Evolutionary conservation across 2,113 vertebrate genomes (phyloP).

Genomic region (Forbesichthys papilliferus): DNA sequence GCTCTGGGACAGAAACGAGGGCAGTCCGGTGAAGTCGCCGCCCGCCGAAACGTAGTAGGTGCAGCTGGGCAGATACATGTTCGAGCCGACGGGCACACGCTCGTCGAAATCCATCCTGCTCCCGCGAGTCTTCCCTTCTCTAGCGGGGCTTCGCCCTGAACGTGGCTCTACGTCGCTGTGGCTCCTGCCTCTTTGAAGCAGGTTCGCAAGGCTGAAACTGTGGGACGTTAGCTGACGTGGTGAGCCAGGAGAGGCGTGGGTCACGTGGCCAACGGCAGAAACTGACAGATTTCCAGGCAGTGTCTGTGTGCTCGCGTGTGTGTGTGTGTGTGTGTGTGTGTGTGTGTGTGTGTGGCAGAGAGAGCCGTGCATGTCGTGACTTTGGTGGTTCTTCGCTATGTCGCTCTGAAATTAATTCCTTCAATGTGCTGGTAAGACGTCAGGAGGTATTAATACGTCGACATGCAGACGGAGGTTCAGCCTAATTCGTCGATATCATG

Average conservation of each 20-base stretch:
- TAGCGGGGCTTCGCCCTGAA: slow-evolving; percentile 87
- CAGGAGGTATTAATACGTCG: no score
- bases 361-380: slow-evolving; percentile 46
- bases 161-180: slow-evolving; percentile 90
- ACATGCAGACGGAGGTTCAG: no score
- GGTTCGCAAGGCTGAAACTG: slow-evolving; percentile 95
- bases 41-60: slow-evolving; percentile 98
- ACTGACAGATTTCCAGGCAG: slow-evolving; percentile 86
- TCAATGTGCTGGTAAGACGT: slow-evolving; percentile 13
- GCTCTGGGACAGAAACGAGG: slow-evolving; percentile 95
- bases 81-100: slow-evolving; percentile 96
- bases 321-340: slow-evolving; percentile 10
- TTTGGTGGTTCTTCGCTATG: slow-evolving; percentile 63
- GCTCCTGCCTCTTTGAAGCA: slow-evolving; percentile 97
- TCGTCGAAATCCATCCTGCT: slow-evolving; percentile 99
- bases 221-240: slow-evolving; percentile 99
- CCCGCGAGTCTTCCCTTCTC: slow-evolving; percentile 72
- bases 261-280: slow-evolving; percentile 94
- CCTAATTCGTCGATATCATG: no score
- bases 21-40: slow-evolving; percentile 96
- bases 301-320: slow-evolving; percentile 13
- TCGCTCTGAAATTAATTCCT: slow-evolving; percentile 52
- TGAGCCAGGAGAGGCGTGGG: slow-evolving; percentile 92
- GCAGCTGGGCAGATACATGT: slow-evolving; percentile 99
- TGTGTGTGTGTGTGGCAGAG: background rate